Percentiles rank a stretch among this genome's conserved stretches.
Conservation (phyloP, 2,888 invertebrate species). For the Cordylochernes scorpioides region DNA sequence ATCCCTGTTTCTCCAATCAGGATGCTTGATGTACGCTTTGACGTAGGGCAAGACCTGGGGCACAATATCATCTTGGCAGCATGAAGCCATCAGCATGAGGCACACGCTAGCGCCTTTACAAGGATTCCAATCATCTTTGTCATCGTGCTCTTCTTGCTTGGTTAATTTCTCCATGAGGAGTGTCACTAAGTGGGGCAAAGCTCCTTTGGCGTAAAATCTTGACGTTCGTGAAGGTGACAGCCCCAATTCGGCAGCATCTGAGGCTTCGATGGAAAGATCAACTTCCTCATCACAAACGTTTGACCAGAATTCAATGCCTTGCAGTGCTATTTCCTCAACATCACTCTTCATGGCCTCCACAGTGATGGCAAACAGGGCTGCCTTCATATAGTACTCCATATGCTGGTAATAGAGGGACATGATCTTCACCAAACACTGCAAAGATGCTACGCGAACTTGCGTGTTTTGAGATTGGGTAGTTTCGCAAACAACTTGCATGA, state of each 20-base stretch:
- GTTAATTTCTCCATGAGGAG: constrained; percentile 76
- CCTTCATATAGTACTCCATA: constrained; percentile 98
- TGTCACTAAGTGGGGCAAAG: constrained; percentile 74
- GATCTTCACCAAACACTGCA: constrained; percentile 94
- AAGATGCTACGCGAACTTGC: constrained; percentile 63
- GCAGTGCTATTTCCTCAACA: constrained; percentile 76
- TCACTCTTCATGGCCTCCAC: constrained; percentile 94
- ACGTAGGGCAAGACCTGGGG: constrained; percentile 85
- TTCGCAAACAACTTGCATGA: constrained; percentile 99
- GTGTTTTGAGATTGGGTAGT: constrained; percentile 45
- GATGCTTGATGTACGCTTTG: constrained; percentile 66
- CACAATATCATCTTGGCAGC: constrained; percentile 92
- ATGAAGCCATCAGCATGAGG: constrained; percentile 81
- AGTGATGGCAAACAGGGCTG: constrained; percentile 88
- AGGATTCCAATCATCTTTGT: constrained; percentile 98
- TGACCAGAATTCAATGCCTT: constrained; percentile 99
- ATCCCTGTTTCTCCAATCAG: constrained; percentile 74
- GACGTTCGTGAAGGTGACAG: constrained; percentile 76
- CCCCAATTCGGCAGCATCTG: constrained; percentile 77
- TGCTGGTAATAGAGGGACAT: constrained; percentile 92
- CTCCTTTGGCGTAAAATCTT: constrained; percentile 90
- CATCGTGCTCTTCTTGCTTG: constrained; percentile 86
- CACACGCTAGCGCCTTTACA: constrained; percentile 97
- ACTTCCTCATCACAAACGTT: constrained; percentile 98
- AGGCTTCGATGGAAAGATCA: constrained; percentile 71